Evolutionary conservation across 2,797 vertebrate genomes (phyloP).

Genomic region (Atherinosoma microstoma): DNA sequence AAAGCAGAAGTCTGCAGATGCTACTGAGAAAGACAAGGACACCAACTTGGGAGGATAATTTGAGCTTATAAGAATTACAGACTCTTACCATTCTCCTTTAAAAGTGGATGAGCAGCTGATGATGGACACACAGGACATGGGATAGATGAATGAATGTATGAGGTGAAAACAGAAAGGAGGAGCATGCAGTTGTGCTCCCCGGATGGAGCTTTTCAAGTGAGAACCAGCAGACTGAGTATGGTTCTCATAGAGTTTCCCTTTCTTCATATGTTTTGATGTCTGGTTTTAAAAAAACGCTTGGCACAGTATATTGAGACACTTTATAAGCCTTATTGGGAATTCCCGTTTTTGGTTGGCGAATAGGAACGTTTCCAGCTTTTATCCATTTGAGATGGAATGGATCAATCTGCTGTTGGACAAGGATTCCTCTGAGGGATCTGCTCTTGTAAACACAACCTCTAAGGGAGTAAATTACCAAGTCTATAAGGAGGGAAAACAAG

Average conservation of each 20-base stretch:
- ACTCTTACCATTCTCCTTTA: constrained; percentile 35
- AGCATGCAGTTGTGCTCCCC: constrained; percentile 41
- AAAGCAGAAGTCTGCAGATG: constrained; percentile 68
- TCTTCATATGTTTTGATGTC: constrained; percentile 57
- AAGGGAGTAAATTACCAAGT: constrained; percentile 23
- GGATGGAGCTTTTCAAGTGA: constrained; percentile 49
- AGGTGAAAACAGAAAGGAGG: constrained; percentile 17
- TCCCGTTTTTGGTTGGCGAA: constrained; percentile 39
- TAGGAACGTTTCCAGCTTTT: constrained; percentile 45
- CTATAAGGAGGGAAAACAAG: constrained; percentile 12
- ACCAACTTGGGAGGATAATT: constrained; percentile 19
- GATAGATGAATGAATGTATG: constrained; percentile 68
- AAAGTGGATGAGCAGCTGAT: constrained; percentile 29
- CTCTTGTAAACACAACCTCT: constrained; percentile 31
- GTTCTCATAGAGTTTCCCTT: constrained; percentile 44
- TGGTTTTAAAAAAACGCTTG: constrained; percentile 55
- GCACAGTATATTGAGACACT: constrained; percentile 61
- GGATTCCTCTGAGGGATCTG: constrained; percentile 56
- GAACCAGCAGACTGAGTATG: constrained; percentile 57
- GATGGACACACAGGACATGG: constrained; percentile 36
- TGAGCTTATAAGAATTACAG: constrained; percentile 35
- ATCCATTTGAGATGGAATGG: constrained; percentile 27
- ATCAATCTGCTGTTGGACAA: constrained; percentile 45
- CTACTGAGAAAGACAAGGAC: constrained; percentile 51
- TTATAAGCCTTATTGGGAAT: constrained; percentile 52